Conservation (phyloP, 2,797 vertebrate genomes). For the Australoheros facetus region DNA sequence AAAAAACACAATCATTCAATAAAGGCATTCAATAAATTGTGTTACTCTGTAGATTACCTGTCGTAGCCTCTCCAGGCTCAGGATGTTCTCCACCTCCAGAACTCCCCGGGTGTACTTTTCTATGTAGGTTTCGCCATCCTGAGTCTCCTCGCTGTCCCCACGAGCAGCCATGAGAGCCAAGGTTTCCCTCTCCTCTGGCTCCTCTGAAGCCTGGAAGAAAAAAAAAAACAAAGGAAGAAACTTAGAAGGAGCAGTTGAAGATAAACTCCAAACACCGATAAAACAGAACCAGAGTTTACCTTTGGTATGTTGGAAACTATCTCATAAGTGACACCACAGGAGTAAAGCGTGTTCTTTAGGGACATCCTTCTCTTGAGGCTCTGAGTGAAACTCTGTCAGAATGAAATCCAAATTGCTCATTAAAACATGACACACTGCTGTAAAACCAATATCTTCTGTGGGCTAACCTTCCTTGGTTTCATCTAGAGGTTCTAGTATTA, state of each 20-base stretch:
- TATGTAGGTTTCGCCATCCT: constrained; percentile 94
- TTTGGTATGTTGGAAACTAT: constrained; percentile 99
- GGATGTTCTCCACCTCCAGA: constrained; percentile 94
- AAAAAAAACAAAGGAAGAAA: background rate
- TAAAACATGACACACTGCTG: background rate
- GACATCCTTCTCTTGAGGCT: constrained; percentile 98
- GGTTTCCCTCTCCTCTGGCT: constrained; percentile 95
- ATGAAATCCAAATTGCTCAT: constrained; percentile 2
- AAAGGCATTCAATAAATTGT: background rate
- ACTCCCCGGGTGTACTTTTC: constrained; percentile 96
- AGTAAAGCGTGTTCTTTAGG: constrained; percentile 90
- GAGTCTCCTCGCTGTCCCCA: constrained; percentile 87
- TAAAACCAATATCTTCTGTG: background rate
- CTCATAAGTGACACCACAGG: constrained; percentile 95
- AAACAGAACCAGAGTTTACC: constrained; percentile 72
- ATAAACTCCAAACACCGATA: background rate
- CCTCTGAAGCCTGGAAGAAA: constrained; percentile 90
- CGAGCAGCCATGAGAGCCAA: constrained; percentile 95
- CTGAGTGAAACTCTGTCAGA: constrained; percentile 94
- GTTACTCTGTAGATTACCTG: constrained; percentile 76
- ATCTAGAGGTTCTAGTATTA: background rate
- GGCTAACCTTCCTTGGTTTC: background rate
- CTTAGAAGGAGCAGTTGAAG: background rate
- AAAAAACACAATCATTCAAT: background rate
- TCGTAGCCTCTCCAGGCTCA: constrained; percentile 92